Evolutionary conservation across 2,888 invertebrate species (phyloP).

Genomic region (Drosophila conformis): DNA sequence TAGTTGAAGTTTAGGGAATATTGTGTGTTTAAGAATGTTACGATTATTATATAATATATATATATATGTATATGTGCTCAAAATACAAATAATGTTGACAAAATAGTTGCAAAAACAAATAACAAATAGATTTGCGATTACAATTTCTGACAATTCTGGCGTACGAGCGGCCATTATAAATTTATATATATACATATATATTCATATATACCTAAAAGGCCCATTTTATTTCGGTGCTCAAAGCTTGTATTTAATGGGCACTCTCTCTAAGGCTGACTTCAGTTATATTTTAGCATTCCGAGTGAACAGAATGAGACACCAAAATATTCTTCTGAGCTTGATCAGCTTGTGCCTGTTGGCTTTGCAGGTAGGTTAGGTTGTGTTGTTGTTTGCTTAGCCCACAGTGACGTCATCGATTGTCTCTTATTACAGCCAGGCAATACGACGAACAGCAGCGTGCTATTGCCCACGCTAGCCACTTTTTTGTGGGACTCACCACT

Average conservation of each 20-base stretch:
- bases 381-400: background rate
- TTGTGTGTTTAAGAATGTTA: background rate
- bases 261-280: constrained; percentile 16
- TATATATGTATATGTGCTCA: background rate
- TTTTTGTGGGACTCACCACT: constrained; percentile 13
- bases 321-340: constrained; percentile 32
- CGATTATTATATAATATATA: background rate
- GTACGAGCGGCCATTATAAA: background rate
- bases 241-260: constrained; percentile 19
- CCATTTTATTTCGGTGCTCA: background rate
- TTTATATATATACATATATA: background rate
- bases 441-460: constrained; percentile 10
- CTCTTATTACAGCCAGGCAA: constrained; percentile 24
- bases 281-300: constrained; percentile 46
- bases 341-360: constrained; percentile 39
- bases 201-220: background rate
- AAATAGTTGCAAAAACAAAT: background rate
- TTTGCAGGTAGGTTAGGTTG: constrained; percentile 57
- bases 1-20: background rate
- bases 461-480: constrained; percentile 8
- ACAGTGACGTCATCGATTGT: constrained; percentile 13
- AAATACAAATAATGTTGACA: background rate
- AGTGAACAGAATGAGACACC: constrained; percentile 47
- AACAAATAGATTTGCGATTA: background rate
- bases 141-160: background rate